phyloP scores from a whole-genome alignment of 2,797 vertebrate species.

The Alca torda region DNA sequence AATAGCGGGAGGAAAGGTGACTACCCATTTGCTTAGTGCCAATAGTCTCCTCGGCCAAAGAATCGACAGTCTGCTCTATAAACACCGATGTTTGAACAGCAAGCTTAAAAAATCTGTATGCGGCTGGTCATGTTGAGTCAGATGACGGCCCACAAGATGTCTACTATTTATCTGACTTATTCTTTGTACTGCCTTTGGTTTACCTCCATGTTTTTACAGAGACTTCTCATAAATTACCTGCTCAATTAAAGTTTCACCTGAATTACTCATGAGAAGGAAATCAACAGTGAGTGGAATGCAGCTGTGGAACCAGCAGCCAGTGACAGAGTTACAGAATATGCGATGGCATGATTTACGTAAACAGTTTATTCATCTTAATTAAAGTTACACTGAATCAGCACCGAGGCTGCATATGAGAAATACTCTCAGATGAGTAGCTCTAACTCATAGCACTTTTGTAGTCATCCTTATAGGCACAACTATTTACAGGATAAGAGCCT shows the following conservation, averaged over 20 bases:
- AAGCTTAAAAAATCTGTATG: not conserved
- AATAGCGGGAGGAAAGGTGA: not conserved
- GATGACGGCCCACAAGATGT: not conserved
- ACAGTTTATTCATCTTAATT: not conserved
- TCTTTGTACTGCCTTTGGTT: not conserved
- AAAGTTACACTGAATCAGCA: conserved; percentile 11
- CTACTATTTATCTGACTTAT: not conserved
- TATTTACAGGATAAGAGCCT: not conserved
- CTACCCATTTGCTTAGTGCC: not conserved
- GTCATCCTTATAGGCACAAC: not conserved
- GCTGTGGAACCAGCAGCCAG: not conserved
- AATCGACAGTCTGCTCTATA: not conserved
- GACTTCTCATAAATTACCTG: not conserved
- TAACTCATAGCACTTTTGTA: not conserved
- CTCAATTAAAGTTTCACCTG: not conserved
- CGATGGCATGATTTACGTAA: not conserved
- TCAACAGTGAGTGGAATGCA: not conserved
- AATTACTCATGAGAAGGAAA: conserved; percentile 19
- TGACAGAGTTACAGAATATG: not conserved
- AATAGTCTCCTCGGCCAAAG: not conserved
- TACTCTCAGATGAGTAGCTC: not conserved
- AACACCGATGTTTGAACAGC: not conserved
- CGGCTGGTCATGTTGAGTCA: not conserved
- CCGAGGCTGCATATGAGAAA: not conserved
- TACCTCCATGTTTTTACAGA: not conserved